phyloP scores from a whole-genome alignment of 2,797 vertebrate species.

The Microctenopoma stevenorrisi region DNA sequence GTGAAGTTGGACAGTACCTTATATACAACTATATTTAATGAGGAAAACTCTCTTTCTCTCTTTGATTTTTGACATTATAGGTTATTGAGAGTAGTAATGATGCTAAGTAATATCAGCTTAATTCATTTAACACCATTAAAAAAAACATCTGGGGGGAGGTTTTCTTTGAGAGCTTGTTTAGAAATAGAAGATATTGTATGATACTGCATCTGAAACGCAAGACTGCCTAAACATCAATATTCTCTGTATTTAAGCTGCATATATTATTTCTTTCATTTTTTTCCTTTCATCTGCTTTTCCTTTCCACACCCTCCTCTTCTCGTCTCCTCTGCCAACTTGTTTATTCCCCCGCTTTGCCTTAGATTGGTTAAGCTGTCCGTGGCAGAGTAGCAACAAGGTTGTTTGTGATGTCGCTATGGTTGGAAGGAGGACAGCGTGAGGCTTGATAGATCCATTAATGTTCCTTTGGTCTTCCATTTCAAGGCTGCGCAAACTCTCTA shows the following conservation, averaged over 20 bases:
- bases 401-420: constrained; percentile 62
- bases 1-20: too few species aligned
- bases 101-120: background rate
- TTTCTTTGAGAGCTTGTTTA: background rate
- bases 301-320: constrained; percentile 1
- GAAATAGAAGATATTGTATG: constrained; percentile 11
- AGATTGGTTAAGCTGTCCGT: constrained; percentile 48
- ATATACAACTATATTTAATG: too few species aligned
- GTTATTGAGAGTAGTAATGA: too few species aligned
- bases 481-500: constrained; percentile 49
- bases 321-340: constrained; percentile 36
- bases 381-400: constrained; percentile 52
- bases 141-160: constrained; percentile 13
- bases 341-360: constrained; percentile 46
- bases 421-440: constrained; percentile 41
- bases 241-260: constrained; percentile 7
- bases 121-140: background rate
- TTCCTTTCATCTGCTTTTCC: constrained; percentile 14
- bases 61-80: too few species aligned
- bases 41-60: too few species aligned
- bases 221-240: background rate
- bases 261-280: constrained; percentile 31
- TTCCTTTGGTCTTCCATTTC: constrained; percentile 66
- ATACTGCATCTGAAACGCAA: background rate
- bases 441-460: constrained; percentile 63